These are phyloP conservation scores for Nomada hirtipes DNA, from an alignment of 2,888 invertebrate genomes.

Conservation along the genomic window DNA sequence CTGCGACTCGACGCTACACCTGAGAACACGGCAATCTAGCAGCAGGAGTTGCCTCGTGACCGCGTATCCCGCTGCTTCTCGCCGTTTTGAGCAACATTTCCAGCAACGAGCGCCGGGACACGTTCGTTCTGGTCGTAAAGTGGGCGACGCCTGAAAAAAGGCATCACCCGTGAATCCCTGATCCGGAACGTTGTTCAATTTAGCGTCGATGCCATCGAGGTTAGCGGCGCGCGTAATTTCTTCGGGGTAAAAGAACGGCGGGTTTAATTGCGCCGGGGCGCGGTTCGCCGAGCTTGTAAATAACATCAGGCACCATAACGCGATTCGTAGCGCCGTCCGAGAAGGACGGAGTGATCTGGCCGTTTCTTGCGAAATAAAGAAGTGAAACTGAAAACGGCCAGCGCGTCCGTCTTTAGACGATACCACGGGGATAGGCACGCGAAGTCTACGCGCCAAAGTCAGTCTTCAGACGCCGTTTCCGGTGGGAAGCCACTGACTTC, in stretches of 20 bases:
- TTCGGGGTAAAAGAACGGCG: conserved; percentile 1
- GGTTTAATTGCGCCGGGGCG: conserved; percentile 34
- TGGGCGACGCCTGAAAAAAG: neutral
- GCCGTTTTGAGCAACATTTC: conserved; percentile 12
- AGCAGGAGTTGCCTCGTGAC: conserved; percentile 29
- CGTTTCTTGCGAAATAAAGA: neutral
- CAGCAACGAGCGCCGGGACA: neutral
- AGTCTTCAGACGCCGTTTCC: conserved; percentile 64
- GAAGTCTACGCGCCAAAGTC: conserved; percentile 55
- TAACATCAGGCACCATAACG: conserved; percentile 8
- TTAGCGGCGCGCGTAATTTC: conserved; percentile 25
- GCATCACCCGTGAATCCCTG: conserved; percentile 4
- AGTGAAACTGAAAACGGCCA: conserved; percentile 35
- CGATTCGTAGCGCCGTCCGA: conserved; percentile 29
- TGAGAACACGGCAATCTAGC: conserved; percentile 16
- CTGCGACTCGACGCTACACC: neutral
- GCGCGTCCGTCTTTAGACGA: conserved; percentile 18
- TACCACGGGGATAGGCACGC: conserved; percentile 54
- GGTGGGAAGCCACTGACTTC: conserved; percentile 64
- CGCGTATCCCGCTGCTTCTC: conserved; percentile 30
- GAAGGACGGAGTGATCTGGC: neutral
- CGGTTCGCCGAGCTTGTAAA: conserved; percentile 25
- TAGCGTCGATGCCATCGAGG: conserved; percentile 21
- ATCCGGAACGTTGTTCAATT: conserved; percentile 31
- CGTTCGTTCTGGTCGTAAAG: conserved; percentile 23